Evolutionary conservation across 2,888 invertebrate species (phyloP), one percentile per base, ranked within the genome.

Genomic region (Drosophila cyrtoloma): DNA sequence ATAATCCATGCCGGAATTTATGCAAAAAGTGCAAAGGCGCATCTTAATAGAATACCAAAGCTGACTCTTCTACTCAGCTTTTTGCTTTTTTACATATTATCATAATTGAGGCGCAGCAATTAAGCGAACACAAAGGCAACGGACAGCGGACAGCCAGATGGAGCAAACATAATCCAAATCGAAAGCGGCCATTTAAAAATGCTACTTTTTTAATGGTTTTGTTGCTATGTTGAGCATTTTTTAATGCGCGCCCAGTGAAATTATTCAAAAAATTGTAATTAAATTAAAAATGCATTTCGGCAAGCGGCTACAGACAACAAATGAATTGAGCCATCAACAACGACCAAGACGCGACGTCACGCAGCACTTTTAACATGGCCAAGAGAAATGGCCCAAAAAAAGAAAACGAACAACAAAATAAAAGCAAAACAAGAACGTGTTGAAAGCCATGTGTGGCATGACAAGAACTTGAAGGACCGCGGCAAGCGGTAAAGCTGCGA

Each of bases 381-480:
- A 56, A 56, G 74, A 67, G 82, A 88, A 86, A 76, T 84, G 80
- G 67, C 82, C 82, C 63, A 85, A 73, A 81, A 71, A 37, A 7
- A 57, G 64, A 53, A 62, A 53, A 28, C 42, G 16, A 47, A 22
- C 56, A 50, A 58, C 28, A 51, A 39, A 56, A 63, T 39, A 52
- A 69, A 62, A 71, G 66, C 77, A 67, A 71, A 75, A 71, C 67
- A 75, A 61, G 71, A 79, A 88, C 86, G 86, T 86, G 86, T 86
- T 86, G 86, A 86, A 86, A 86, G 86, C 86, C 88, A 82, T 87
- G 84, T 85, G 87, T 81, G 84, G 84, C 86, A 77, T 79, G 79
- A 66, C 51, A 69, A 71, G 71, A 75, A 70, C 75, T 62, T 66
- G 50, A 69, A 77, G 77, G 77, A 77, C 66, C 51, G 56, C 47